Percentiles rank a stretch among this genome's conserved stretches.
Conservation (phyloP, 2,797 vertebrate genomes). For the Coregonus suidteri region DNA sequence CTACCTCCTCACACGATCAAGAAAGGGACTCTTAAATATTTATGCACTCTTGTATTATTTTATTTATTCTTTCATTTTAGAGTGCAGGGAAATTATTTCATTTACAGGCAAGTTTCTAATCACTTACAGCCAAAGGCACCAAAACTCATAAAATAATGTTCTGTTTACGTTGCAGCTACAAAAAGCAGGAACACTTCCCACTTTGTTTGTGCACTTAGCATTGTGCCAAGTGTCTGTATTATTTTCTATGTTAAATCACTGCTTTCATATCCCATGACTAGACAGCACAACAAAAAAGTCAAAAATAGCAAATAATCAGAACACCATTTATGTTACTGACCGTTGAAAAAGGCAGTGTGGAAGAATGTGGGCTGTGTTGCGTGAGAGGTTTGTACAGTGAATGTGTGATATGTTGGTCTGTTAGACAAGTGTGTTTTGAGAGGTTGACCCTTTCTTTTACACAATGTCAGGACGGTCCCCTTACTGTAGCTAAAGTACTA, state of each 20-base stretch:
- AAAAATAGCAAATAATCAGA: conserved; percentile 61
- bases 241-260: conserved; percentile 24
- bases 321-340: conserved; percentile 61
- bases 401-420: conserved; percentile 45
- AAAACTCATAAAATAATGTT: conserved; percentile 47
- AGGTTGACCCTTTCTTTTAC: conserved; percentile 59
- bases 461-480: conserved; percentile 61
- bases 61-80: conserved; percentile 27
- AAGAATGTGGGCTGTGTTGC: conserved; percentile 2
- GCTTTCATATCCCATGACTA: conserved; percentile 30
- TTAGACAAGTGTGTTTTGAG: conserved; percentile 1
- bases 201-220: not conserved
- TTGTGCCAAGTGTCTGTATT: conserved; percentile 10
- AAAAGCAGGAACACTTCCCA: not conserved
- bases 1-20: conserved; percentile 71
- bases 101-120: conserved; percentile 63
- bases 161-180: not conserved
- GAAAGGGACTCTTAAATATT: conserved; percentile 70
- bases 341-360: conserved; percentile 25
- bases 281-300: conserved; percentile 57
- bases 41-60: conserved; percentile 65
- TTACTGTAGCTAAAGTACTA: not conserved
- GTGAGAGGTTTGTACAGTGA: conserved; percentile 46
- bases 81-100: conserved; percentile 56
- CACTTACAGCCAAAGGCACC: conserved; percentile 46